Base-by-base conservation (phyloP, 2,113 vertebrate genomes). In the Tursiops truncatus region DNA sequence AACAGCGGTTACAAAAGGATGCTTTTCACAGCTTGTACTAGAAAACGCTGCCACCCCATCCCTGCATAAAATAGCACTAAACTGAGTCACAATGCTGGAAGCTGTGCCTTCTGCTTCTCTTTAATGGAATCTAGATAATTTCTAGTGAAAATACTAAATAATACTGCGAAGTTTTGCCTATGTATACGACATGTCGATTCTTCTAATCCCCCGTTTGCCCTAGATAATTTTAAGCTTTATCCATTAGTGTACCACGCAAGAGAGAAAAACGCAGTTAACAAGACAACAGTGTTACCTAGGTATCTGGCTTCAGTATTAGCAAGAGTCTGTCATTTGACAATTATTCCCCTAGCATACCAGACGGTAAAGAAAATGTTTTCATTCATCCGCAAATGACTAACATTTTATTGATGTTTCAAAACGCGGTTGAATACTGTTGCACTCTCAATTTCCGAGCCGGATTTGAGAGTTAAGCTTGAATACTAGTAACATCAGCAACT, bases 311-410 rank as follows among this genome's bases (percentile, higher is more conserved):
- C 96, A 53, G 26, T 96, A 97, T 98, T 98, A 98, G 98, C 0
- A 77, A 98, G 97, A 98, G 97, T 85, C 98, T 98, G 98, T 93
- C 97, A 67, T 95, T 96, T 91, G 96, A 98, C 98, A 98, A 98
- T 98, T 98, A 98, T 97, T 98, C 96, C 96, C 94, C 93, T 96
- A 84, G 95, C 31, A 80, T 88, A 44, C 90, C 98, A 98, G 98
- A 98, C 97, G 98, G 98, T 41, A 97, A 98, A 90, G 98, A 98
- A 97, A 98, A 98, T 98, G 98, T 98, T 98, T 98, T 97, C 98
- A 89, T 97, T 98, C 98, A 96, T 97, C 95, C 97, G 93, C 97
- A 60, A n/a, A 95, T 68, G 94, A 97, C 96, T 93, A 58, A 67
- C 91, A 88, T 89, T 98, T 95, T 97, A 90, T 96, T 92, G 98